phyloP scores from a whole-genome alignment of 2,113 vertebrate species.

The Mustela lutreola region DNA sequence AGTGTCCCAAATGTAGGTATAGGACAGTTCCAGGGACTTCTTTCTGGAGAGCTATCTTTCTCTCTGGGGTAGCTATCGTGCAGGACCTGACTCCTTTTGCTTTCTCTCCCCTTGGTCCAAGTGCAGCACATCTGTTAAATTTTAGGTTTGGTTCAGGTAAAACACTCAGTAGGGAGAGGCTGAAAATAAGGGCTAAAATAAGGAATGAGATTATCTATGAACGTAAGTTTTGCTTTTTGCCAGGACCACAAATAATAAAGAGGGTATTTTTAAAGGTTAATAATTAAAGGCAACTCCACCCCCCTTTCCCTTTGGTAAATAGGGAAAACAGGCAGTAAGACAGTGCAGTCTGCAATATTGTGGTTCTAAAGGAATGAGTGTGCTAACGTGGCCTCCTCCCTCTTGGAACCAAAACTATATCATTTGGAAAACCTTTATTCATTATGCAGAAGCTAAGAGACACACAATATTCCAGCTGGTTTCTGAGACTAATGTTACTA shows the following conservation, averaged over 20 bases:
- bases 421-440: constrained; percentile 86
- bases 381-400: constrained; percentile 63
- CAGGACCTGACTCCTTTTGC: background rate
- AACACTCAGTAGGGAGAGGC: background rate
- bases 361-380: constrained; percentile 56
- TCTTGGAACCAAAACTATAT: constrained; percentile 82
- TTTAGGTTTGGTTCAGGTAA: background rate
- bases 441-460: constrained; percentile 65
- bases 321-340: constrained; percentile 11
- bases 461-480: constrained; percentile 67
- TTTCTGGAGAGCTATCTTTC: background rate
- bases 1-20: fast-evolving
- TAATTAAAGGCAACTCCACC: constrained; percentile 52
- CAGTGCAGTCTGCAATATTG: constrained; percentile 60
- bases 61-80: background rate
- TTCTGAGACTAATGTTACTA: constrained; percentile 75
- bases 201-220: background rate
- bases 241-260: constrained; percentile 57
- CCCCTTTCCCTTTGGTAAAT: background rate
- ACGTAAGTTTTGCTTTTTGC: constrained; percentile 46
- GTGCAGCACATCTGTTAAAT: constrained; percentile 18
- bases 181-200: constrained; percentile 43
- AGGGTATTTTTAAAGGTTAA: constrained; percentile 69
- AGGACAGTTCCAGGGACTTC: background rate
- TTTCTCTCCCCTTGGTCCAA: background rate